A percentile compares a stretch with the other conserved stretches of the same genome.
Conservation (phyloP, 2,797 vertebrate genomes). For the Cynodonichthys magdalenae region DNA sequence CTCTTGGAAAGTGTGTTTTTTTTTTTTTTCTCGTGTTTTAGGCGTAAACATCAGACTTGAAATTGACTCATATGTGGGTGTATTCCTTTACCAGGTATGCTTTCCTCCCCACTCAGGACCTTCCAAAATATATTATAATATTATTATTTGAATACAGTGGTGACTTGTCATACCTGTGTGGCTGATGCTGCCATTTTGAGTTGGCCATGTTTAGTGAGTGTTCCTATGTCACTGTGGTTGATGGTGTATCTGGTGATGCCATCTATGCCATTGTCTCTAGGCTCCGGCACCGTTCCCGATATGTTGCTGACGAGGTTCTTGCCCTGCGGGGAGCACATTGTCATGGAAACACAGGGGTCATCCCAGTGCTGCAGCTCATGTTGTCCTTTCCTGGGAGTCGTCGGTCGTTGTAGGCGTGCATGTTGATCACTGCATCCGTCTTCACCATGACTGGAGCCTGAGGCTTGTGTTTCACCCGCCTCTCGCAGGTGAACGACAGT, state of each 20-base stretch:
- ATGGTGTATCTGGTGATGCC: slow-evolving; percentile 80
- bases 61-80: slow-evolving; percentile 56
- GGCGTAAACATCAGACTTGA: slow-evolving; percentile 88
- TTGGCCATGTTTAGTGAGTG: slow-evolving; percentile 79
- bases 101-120: slow-evolving; percentile 9
- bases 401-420: slow-evolving; percentile 98
- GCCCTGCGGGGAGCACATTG: slow-evolving; percentile 70
- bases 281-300: slow-evolving; percentile 72
- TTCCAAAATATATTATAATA: slow-evolving; percentile 18
- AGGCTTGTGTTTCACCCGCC: slow-evolving; percentile 93
- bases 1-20: slow-evolving; percentile 45
- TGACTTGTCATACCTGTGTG: slow-evolving; percentile 80
- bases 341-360: slow-evolving; percentile 92
- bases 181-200: slow-evolving; percentile 82
- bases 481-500: slow-evolving; percentile 97
- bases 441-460: slow-evolving; percentile 87
- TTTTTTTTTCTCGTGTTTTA: slow-evolving; percentile 62
- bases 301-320: slow-evolving; percentile 78
- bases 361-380: slow-evolving; percentile 91
- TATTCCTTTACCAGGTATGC: slow-evolving; percentile 19
- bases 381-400: slow-evolving; percentile 97
- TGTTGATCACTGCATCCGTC: slow-evolving; percentile 97
- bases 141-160: slow-evolving; percentile 60
- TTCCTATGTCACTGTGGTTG: slow-evolving; percentile 83
- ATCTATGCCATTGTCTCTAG: slow-evolving; percentile 81